Evolutionary conservation across 2,888 invertebrate species (phyloP), one percentile per base, ranked within the genome.

Genomic region (Eupithecia dodoneata): DNA sequence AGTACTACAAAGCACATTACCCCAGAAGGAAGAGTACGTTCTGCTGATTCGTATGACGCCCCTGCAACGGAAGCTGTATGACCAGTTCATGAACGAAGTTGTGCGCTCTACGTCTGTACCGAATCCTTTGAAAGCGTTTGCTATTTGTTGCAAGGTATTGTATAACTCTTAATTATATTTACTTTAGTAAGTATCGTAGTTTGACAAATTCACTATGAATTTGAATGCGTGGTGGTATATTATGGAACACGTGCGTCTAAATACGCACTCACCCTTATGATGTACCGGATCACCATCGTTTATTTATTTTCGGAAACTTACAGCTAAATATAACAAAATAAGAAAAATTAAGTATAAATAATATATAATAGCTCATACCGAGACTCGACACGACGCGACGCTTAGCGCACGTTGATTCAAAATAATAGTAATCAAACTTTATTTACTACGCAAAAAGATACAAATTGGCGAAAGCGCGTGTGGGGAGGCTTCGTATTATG

Each of bases 101-200:
- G 98, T 98, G 0, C 96, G 98, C 44, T 97, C 97, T 30, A 97
- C 98, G 73, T 96, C 97, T 15, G 98, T 98, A 75, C 98, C 98
- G 47, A 99, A 99, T 95, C 99, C 99, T 0, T 95, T 99, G 76
- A 99, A 99, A 92, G 99, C 99, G 2, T 99, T 99, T 92, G 99
- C 99, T 41, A 99, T 99, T 76, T 99, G 99, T 90, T 99, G 99
- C 89, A 99, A 99, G 96, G 97, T 97, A 89, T 3, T 30, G 10
- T 4, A 15, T 1, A n/a, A n/a, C 18, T 59, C 18, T 59, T 7
- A 7, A 55, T n/a, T 9, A 30, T 3, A 9, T 55, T 55, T 13
- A 52, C 6, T 3, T n/a, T 13, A 49, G 49, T 13, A 49, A 49
- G 15, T 52, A n/a, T 52, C 3, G 52, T 52, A n/a, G 6, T 52